Evolutionary conservation across 2,797 vertebrate species (phyloP).

Genomic region (Gymnothorax javanicus): DNA sequence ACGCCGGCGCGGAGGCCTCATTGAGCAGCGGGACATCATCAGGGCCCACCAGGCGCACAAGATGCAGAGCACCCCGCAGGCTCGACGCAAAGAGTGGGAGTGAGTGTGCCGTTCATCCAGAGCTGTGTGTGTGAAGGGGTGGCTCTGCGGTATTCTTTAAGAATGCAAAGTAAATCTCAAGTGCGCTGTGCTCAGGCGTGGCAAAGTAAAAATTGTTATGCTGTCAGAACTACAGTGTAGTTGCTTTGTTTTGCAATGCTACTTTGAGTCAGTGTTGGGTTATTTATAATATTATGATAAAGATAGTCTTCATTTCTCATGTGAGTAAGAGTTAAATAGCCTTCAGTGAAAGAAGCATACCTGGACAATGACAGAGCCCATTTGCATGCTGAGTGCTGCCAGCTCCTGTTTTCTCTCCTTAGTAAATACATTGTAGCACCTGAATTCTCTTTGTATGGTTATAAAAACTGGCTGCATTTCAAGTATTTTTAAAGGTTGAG

Average conservation of each 20-base stretch:
- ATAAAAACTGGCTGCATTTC: neutral
- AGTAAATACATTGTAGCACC: neutral
- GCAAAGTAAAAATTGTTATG: neutral
- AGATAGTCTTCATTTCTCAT: neutral
- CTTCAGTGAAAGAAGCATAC: neutral
- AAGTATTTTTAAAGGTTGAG: neutral
- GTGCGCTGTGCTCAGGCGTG: too few species aligned
- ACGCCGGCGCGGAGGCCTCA: constrained; percentile 88
- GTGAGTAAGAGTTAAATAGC: neutral
- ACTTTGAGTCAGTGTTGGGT: neutral
- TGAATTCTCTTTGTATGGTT: neutral
- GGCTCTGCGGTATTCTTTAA: too few species aligned
- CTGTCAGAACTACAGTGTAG: neutral
- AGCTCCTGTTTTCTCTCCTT: neutral
- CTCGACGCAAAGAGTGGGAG: constrained; percentile 97
- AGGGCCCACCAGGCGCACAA: constrained; percentile 96
- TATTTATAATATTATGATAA: neutral
- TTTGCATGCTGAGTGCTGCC: neutral
- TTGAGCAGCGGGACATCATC: constrained; percentile 94
- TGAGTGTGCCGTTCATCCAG: constrained; percentile 73
- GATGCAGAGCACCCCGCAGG: constrained; percentile 97
- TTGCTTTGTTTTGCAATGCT: neutral
- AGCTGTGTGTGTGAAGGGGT: neutral
- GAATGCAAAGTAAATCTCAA: too few species aligned
- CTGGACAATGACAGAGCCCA: neutral